Evolutionary conservation across 92 coral and sea anemone species (phyloP), one percentile per base, ranked within the genome.

Genomic region (Paragorgia papillata): DNA sequence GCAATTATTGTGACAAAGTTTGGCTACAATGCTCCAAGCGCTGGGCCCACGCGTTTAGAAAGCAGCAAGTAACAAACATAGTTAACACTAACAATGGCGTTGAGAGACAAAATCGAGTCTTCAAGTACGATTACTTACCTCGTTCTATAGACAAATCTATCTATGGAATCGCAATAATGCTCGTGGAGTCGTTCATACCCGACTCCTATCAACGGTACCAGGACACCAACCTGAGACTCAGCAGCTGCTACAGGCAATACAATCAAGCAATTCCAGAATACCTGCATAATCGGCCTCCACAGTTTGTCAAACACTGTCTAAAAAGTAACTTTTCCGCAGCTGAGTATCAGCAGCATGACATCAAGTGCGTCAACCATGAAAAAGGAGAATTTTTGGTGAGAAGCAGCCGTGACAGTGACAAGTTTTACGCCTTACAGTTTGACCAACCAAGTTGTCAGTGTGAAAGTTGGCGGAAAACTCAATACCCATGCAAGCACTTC

Each of bases 61-160:
- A 84, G 64, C 85, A 83, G 32, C 85, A 87, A 37, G 88, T 62
- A 1, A 58, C 62, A 28, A 79, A 80, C 68, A 84, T 87, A 39
- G 83, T 83, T 33, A 87, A 79, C 68, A 87, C 85, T 3, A 87
- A 79, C 66, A 87, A 87, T 54, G 85, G 80, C 10, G 85, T 84
- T n/a, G 87, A 89, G 76, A 73, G 83, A 7, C 92, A 89, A 61
- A 89, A 89, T 73, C 74, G 62, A 27, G 77, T 79, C 29, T 86
- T 85, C 10, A 89, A 83, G 60, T 86, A 89, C 65, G 69, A 48
- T 51, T 80, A 74, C 57, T 76, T 89, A 18, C 90, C 84, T 1
- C 41, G 80, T 39, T 79, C 90, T 17, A 28, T 79, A 20, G 84
- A 86, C 55, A 89, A 89, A 70, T 89, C 94, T 2, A 88, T 80